Evolutionary conservation across 2,113 vertebrate genomes (phyloP).

Genomic region (Haemorhous mexicanus): DNA sequence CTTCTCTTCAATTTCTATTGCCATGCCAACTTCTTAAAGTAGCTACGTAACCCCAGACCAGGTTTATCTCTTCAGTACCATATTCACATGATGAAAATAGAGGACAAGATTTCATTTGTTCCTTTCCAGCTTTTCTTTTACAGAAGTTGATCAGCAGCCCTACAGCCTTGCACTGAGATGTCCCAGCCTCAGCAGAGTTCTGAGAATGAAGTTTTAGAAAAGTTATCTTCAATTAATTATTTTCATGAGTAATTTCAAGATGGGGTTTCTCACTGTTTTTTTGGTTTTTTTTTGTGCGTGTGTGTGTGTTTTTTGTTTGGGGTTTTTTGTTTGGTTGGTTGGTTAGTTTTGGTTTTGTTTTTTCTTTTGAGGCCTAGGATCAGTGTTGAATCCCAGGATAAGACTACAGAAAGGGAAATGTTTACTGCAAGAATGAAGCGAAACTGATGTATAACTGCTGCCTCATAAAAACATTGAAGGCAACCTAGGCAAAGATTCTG

Average conservation of each 20-base stretch:
- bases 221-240: background rate
- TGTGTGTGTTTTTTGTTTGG: no score
- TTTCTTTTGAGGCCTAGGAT: background rate
- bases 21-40: background rate
- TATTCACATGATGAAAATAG: background rate
- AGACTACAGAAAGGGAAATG: background rate
- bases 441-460: background rate
- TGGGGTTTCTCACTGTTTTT: fast-evolving
- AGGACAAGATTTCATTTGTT: background rate
- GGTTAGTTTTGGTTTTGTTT: fast-evolving
- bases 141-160: background rate
- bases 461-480: background rate
- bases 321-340: fast-evolving
- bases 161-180: background rate
- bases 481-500: background rate
- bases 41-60: fast-evolving
- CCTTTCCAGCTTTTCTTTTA: background rate
- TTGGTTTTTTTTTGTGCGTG: background rate
- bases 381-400: background rate
- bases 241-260: background rate
- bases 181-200: background rate
- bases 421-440: background rate
- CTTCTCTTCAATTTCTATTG: background rate
- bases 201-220: background rate
- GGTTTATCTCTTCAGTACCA: background rate